These are phyloP conservation scores for Scaptomyza polygonia DNA, from an alignment of 2,888 invertebrate species.

Conservation along the genomic window DNA sequence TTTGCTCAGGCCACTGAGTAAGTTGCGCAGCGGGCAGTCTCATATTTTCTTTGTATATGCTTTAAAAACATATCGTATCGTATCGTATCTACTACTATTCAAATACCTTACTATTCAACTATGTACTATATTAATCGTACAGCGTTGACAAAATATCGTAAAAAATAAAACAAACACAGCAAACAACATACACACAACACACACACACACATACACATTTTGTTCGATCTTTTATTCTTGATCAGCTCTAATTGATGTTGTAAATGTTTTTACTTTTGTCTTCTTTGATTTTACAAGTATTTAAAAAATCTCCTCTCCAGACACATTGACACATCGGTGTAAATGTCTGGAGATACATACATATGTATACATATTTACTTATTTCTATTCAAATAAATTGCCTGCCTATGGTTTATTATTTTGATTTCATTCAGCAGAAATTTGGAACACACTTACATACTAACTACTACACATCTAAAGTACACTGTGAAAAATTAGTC, in stretches of 20 bases:
- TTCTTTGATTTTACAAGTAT: conserved; percentile 36
- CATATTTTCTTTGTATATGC: conserved; percentile 61
- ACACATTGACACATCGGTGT: conserved; percentile 45
- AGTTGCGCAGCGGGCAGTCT: conserved; percentile 86
- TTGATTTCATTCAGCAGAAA: conserved; percentile 27
- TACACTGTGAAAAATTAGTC: conserved; percentile 68
- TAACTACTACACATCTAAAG: conserved; percentile 26
- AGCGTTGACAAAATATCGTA: conserved; percentile 64
- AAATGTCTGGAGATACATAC: conserved; percentile 36
- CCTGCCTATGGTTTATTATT: conserved; percentile 61
- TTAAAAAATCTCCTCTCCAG: conserved; percentile 29
- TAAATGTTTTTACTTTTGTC: conserved; percentile 48
- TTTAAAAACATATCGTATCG: conserved; percentile 58
- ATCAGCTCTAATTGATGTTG: conserved; percentile 72
- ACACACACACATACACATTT: conserved; percentile 31
- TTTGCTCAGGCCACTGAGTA: conserved; percentile 99
- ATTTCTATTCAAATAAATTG: conserved; percentile 53
- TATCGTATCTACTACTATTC: conserved; percentile 64
- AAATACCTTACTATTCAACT: conserved; percentile 67
- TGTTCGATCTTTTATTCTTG: conserved; percentile 47
- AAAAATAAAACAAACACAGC: conserved; percentile 38
- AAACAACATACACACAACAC: conserved; percentile 21
- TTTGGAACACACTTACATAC: conserved; percentile 18
- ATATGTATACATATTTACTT: too few species aligned
- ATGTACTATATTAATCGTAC: conserved; percentile 75